Conservation (phyloP, 2,797 vertebrate species). For the Mastacembelus armatus region DNA sequence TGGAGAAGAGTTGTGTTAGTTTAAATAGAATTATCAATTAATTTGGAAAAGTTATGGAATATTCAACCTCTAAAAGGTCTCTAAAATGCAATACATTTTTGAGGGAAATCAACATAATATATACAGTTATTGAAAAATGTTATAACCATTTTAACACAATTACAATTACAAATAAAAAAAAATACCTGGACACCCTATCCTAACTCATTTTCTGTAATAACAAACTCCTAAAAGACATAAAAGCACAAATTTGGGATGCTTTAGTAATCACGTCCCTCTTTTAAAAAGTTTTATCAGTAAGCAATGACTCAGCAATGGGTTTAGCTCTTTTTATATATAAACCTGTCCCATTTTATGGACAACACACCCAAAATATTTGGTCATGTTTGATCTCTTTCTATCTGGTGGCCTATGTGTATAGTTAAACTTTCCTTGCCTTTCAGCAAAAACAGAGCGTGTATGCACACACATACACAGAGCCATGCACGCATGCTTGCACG, state of each 20-base stretch:
- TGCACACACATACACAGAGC: not conserved
- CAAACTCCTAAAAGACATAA: not conserved
- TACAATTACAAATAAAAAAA: no score
- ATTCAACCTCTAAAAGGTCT: no score
- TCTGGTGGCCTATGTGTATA: slow-evolving; percentile 67
- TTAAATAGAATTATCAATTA: no score
- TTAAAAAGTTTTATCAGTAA: slow-evolving; percentile 34
- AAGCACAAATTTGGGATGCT: slow-evolving; percentile 1
- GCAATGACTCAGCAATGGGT: slow-evolving; percentile 42
- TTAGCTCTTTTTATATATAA: slow-evolving; percentile 50
- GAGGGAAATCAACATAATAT: no score
- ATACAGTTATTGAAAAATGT: no score
- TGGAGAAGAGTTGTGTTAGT: no score
- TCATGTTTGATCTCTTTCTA: slow-evolving; percentile 65
- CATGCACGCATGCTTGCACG: slow-evolving; percentile 34
- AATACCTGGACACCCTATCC: no score
- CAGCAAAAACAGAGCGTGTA: slow-evolving; percentile 34
- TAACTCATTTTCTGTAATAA: not conserved
- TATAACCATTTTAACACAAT: no score
- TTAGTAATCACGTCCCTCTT: slow-evolving; percentile 10
- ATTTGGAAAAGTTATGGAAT: no score
- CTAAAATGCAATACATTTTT: no score
- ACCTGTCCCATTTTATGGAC: slow-evolving; percentile 59
- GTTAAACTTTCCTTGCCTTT: slow-evolving; percentile 66
- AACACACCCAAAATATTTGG: slow-evolving; percentile 72